Conservation (phyloP, 2,797 vertebrate genomes). For the Tenualosa thibaudeaui region DNA sequence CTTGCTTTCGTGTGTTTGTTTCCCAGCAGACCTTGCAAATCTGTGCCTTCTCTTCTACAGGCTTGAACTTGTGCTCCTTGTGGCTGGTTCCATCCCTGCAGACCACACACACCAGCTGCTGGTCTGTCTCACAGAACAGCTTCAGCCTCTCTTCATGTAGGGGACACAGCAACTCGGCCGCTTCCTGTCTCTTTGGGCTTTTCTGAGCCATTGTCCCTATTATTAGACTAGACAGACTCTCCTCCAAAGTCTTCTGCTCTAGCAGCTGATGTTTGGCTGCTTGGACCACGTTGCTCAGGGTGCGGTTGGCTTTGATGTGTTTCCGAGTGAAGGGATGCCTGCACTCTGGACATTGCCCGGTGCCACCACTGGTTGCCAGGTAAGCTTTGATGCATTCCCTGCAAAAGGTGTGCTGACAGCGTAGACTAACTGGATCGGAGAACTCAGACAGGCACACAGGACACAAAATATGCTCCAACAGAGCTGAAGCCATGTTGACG, state of each 20-base stretch:
- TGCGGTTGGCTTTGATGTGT: slow-evolving; percentile 50
- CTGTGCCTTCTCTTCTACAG: slow-evolving; percentile 60
- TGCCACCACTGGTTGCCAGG: slow-evolving; percentile 32
- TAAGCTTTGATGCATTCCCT: slow-evolving; percentile 53
- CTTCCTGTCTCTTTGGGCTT: neutral
- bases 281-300: slow-evolving; percentile 42
- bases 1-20: neutral
- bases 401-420: slow-evolving; percentile 67
- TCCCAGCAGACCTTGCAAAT: slow-evolving; percentile 48
- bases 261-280: slow-evolving; percentile 52
- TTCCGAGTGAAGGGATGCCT: slow-evolving; percentile 33
- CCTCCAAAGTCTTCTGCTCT: slow-evolving; percentile 41
- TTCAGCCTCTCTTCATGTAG: slow-evolving; percentile 68
- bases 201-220: neutral
- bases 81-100: slow-evolving; percentile 62
- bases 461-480: slow-evolving; percentile 59
- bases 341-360: slow-evolving; percentile 58
- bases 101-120: slow-evolving; percentile 60
- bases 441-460: slow-evolving; percentile 59
- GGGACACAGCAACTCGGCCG: slow-evolving; percentile 45
- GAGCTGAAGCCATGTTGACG: slow-evolving; percentile 42
- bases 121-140: slow-evolving; percentile 68
- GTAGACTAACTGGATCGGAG: slow-evolving; percentile 60
- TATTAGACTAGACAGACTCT: neutral
- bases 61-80: slow-evolving; percentile 61